Base-by-base conservation (phyloP, 1,140 invertebrate species). In the Olivierus martensii region DNA sequence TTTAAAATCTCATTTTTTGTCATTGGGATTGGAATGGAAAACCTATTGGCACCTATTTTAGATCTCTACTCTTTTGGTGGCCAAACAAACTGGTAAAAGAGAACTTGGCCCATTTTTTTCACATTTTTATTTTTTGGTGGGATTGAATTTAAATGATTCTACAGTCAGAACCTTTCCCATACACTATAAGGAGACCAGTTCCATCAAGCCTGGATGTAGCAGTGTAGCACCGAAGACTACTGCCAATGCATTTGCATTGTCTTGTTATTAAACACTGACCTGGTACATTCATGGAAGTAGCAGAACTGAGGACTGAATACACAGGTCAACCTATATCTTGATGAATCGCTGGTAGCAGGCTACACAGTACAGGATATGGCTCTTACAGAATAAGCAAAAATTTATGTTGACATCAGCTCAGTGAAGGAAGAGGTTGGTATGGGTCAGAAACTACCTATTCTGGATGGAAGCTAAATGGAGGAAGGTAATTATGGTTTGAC, bases 261-360 rank as follows among this genome's bases (percentile, higher is more conserved):
- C 76, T 74, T 34, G 36, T 12, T 49, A 22, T 34, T n/a, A 44
- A 34, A 22, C 35, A 55, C 10, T 46, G 22, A 17, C 10, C 15
- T 34, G 12, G 5, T 46, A 14, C 34, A 14, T 21, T 36, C 2
- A 7, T 28, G 22, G 7, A 28, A 28, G 7, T 28, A 28, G 22
- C 22, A 28, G 22, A 28, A 28, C 7, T 28, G 22, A 3, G 22
- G 7, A 28, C 3, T 28, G 22, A 28, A 28, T 28, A 7, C 22
- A 7, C 7, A 28, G 7, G 7, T 7, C 22, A 7, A 3, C 22
- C 22, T 28, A 28, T 28, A 28, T 28, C 7, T 28, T 7, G 7
- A 3, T 28, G 22, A 28, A 28, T 7, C 3, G 22, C 22, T 28
- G 7, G 22, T 7, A 28, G 3, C 22, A 28, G 7, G 22, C 22